Base-by-base conservation (phyloP, 2,888 invertebrate species). In the Chrysina gloriosa region DNA sequence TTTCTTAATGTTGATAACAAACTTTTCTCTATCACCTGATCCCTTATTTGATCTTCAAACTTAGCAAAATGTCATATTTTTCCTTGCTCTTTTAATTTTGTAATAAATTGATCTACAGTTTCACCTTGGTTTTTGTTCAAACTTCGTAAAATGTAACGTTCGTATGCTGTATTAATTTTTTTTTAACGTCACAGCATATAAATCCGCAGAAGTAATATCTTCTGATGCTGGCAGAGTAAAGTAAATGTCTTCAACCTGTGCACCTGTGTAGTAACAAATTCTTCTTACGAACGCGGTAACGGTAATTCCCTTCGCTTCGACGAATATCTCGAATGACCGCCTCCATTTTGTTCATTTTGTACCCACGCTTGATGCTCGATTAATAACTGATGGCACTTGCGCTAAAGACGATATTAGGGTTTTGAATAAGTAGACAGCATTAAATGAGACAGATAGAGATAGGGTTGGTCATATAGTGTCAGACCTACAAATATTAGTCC, bases 161-260 rank as follows among this genome's bases (percentile, higher is more conserved):
- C 67, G 23, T 67, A 67, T 14, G 27, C 52, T 0, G 54, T 54
- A 19, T 63, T 68, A 1, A 21, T 19, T 63, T 68, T 64, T 6
- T 4, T 68, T 56, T 16, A 45, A 31, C 23, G 64, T 31, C 5
- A 19, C 1, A 3, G 48, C 23, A 34, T 68, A 63, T 19, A 48
- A 14, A 7, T 63, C 47, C 7, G 2, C 23, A 0, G 36, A 31
- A 14, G 48, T 48, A n/a, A 3, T 47, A 19, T 48, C 50, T 50
- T 63, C 52, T 2, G 48, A 39, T 2, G 39, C 61, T 2, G 67
- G 61, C n/a, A 66, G 47, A 11, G 48, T 61, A 19, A 58, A 56
- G 11, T 29, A 66, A 1, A 61, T 61, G 21, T 63, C 63, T 63
- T 67, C 48, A 1, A 63, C 67, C n/a, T 67, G 34, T n/a, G n/a